These are phyloP conservation scores for Bursaphelenchus mucronatus DNA, from an alignment of 1,140 invertebrate species.

Conservation along the genomic window DNA sequence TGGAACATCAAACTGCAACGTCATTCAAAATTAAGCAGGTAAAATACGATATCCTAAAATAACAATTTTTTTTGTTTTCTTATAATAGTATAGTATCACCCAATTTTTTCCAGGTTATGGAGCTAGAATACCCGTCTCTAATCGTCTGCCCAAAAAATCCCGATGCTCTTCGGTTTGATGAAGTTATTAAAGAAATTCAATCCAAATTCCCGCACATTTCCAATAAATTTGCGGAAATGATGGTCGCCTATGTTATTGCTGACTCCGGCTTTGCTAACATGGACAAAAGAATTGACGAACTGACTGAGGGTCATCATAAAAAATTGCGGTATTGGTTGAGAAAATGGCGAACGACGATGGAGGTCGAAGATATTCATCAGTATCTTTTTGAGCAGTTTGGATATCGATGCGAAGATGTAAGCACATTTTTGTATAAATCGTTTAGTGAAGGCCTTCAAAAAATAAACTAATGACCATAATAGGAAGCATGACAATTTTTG, in stretches of 20 bases:
- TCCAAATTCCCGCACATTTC: not conserved
- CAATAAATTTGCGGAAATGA: not conserved
- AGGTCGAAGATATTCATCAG: constrained; percentile 26
- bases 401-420: constrained; percentile 42
- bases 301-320: constrained; percentile 18
- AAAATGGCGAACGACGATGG: constrained; percentile 16
- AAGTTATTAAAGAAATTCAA: constrained; percentile 6
- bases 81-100: too few species aligned
- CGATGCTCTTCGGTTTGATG: constrained; percentile 8
- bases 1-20: too few species aligned
- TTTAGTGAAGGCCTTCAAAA: too few species aligned
- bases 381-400: constrained; percentile 37
- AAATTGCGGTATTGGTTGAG: constrained; percentile 22
- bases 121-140: constrained; percentile 5
- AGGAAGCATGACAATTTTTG: too few species aligned
- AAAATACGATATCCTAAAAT: too few species aligned
- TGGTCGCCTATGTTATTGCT: constrained; percentile 15
- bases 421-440: not conserved
- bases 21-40: too few species aligned
- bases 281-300: constrained; percentile 7
- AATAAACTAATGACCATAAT: too few species aligned
- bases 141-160: constrained; percentile 21
- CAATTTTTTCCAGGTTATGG: too few species aligned
- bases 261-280: constrained; percentile 15
- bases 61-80: too few species aligned